Evolutionary conservation across 2,888 invertebrate species (phyloP).

Genomic region (Stictocephala bisonia): DNA sequence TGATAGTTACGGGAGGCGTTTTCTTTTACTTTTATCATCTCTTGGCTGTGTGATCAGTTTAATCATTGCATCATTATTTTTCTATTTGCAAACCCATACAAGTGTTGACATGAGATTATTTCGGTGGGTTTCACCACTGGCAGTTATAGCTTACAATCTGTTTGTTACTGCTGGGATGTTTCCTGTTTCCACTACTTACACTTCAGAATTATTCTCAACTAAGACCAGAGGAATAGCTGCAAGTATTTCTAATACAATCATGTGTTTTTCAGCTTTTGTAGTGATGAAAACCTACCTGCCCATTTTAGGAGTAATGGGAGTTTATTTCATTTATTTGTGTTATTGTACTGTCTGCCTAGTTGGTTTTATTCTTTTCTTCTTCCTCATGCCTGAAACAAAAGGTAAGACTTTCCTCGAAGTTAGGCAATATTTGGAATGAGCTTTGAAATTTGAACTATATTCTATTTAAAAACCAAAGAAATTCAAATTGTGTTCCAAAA

Average conservation of each 20-base stretch:
- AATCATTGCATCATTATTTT: not conserved
- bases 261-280: not conserved
- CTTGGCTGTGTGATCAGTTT: slow-evolving; percentile 15
- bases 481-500: too few species aligned
- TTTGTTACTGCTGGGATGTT: slow-evolving; percentile 18
- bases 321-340: not conserved
- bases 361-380: not conserved
- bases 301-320: not conserved
- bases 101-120: not conserved
- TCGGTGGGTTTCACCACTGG: slow-evolving; percentile 4
- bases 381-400: slow-evolving; percentile 32
- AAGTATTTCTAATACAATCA: not conserved
- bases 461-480: too few species aligned
- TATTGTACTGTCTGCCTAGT: not conserved
- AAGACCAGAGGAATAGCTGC: slow-evolving; percentile 24
- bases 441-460: too few species aligned
- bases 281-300: not conserved
- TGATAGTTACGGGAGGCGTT: slow-evolving; percentile 16
- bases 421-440: not conserved
- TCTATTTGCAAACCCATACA: not conserved
- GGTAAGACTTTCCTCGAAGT: slow-evolving; percentile 20
- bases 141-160: not conserved
- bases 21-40: slow-evolving; percentile 5
- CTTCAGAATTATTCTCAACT: slow-evolving; percentile 24
- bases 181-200: slow-evolving; percentile 29